Conservation (phyloP, 2,113 vertebrate genomes). For the Sarotherodon lohbergeri region DNA sequence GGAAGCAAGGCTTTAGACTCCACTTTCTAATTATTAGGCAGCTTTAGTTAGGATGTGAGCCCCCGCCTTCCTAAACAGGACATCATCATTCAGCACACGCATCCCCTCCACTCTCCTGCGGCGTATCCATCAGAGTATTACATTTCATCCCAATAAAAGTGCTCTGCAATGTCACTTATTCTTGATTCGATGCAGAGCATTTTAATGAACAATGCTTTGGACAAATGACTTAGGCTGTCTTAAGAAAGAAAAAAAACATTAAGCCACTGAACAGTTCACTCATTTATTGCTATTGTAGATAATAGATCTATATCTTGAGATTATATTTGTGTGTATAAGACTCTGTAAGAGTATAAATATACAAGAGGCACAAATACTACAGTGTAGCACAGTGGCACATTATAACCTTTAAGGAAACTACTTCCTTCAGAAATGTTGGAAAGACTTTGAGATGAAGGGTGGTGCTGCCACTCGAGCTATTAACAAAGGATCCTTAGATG, state of each 20-base stretch:
- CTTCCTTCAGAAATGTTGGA: not conserved
- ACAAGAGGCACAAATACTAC: not conserved
- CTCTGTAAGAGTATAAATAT: not conserved
- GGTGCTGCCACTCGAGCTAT: not conserved
- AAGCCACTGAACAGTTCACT: not conserved
- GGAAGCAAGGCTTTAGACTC: not conserved
- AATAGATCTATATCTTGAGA: not conserved
- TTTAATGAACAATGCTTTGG: conserved; percentile 8
- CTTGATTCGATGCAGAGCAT: not conserved
- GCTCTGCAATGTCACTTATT: not conserved
- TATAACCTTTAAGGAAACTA: not conserved
- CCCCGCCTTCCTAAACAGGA: conserved; percentile 32
- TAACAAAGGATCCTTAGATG: not conserved
- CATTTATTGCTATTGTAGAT: not conserved
- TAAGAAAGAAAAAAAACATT: not conserved
- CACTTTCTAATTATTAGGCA: conserved; percentile 18
- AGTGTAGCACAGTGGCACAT: not conserved
- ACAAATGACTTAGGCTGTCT: not conserved
- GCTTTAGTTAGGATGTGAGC: conserved; percentile 19
- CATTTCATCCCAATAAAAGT: conserved; percentile 36
- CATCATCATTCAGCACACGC: conserved; percentile 55
- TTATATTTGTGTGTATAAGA: not conserved
- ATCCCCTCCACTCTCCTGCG: not conserved
- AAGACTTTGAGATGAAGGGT: not conserved
- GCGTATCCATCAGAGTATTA: conserved; percentile 41